phyloP scores from a whole-genome alignment of 2,888 invertebrate species.

The Drosophila multiciliata region DNA sequence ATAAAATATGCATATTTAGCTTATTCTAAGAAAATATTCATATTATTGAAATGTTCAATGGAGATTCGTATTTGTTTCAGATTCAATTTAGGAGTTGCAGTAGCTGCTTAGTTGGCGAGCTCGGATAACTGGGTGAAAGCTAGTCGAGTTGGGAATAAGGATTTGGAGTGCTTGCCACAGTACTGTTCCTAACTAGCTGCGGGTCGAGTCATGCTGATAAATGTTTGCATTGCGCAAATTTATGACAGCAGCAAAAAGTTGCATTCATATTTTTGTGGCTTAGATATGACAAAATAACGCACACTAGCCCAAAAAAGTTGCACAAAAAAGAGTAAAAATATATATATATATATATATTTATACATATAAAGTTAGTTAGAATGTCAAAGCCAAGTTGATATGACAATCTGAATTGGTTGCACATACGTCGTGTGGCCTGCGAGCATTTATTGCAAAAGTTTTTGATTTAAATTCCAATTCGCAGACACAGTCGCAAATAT shows the following conservation, averaged over 20 bases:
- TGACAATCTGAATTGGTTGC: slow-evolving; percentile 33
- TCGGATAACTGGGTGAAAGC: slow-evolving; percentile 3
- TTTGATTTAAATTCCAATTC: slow-evolving; percentile 68
- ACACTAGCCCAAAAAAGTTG: slow-evolving; percentile 43
- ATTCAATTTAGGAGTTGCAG: not conserved
- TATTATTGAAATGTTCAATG: not conserved
- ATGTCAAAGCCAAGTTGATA: slow-evolving; percentile 61
- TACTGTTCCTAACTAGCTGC: slow-evolving; percentile 27
- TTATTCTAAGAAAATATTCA: not conserved
- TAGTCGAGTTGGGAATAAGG: not conserved
- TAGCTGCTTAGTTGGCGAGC: slow-evolving; percentile 16
- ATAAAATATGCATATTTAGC: not conserved
- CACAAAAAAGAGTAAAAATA: not conserved
- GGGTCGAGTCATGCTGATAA: slow-evolving; percentile 65
- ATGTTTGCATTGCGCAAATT: slow-evolving; percentile 75
- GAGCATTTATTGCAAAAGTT: slow-evolving; percentile 68
- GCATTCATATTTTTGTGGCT: slow-evolving; percentile 70
- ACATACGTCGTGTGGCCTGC: slow-evolving; percentile 43
- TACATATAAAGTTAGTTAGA: slow-evolving; percentile 66
- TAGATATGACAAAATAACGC: slow-evolving; percentile 73
- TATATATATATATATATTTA: not conserved
- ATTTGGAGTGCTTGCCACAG: slow-evolving; percentile 3
- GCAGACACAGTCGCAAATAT: slow-evolving; percentile 14
- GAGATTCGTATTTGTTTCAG: not conserved
- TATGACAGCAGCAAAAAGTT: slow-evolving; percentile 74